These are phyloP conservation scores for Montipora foliosa DNA, from an alignment of 64 coral and sea anemone genomes.

Conservation along the genomic window DNA sequence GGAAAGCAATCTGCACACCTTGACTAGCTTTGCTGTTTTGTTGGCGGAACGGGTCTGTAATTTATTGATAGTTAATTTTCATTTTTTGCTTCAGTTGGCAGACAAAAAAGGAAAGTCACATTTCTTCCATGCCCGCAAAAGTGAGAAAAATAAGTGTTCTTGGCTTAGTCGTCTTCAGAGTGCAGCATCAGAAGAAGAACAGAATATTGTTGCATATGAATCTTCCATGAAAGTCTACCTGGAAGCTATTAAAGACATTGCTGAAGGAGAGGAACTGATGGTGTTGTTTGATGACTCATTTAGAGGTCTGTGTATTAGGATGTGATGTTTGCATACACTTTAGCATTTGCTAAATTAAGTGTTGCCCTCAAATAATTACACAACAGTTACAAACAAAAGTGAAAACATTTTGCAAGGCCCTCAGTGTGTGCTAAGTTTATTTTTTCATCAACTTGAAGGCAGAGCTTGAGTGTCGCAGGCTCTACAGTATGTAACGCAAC, in stretches of 20 bases:
- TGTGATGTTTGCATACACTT: background rate
- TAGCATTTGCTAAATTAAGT: no score
- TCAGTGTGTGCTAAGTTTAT: no score
- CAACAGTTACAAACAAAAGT: no score
- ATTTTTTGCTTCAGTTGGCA: constrained; percentile 45
- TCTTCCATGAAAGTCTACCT: constrained; percentile 72
- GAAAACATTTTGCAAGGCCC: no score
- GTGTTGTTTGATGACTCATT: constrained; percentile 79
- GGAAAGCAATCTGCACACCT: no score
- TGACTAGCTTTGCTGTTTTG: no score
- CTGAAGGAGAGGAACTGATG: constrained; percentile 74
- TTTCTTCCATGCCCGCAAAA: constrained; percentile 76
- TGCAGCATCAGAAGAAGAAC: constrained; percentile 40
- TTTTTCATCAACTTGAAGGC: no score
- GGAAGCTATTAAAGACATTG: constrained; percentile 78
- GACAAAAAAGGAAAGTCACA: constrained; percentile 44
- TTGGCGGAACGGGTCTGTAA: no score
- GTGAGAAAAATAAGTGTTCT: constrained; percentile 72
- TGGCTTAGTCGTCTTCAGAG: constrained; percentile 81
- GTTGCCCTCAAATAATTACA: no score
- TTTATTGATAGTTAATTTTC: background rate
- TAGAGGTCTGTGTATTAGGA: constrained; percentile 15
- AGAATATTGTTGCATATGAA: constrained; percentile 80
- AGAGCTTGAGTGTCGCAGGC: no score
- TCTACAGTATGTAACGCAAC: no score